Conservation (phyloP, 2,888 invertebrate species). For the Flexamia atlantica region DNA sequence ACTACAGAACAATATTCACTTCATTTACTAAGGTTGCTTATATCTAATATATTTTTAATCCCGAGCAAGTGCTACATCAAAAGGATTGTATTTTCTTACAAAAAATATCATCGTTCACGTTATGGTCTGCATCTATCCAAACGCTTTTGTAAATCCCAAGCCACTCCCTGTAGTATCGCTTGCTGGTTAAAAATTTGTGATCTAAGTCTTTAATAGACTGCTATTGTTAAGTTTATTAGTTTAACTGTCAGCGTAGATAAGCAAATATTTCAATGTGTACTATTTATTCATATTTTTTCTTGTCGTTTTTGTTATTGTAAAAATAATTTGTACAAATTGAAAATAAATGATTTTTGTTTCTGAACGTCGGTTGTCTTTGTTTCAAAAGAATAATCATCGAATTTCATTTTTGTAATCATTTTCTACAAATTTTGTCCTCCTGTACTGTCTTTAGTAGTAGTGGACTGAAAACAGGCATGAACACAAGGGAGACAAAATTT, state of each 20-base stretch:
- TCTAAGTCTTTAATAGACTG: background rate
- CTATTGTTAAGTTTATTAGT: background rate
- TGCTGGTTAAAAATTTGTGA: background rate
- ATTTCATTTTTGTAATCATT: too few relatives aligned
- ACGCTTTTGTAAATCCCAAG: background rate
- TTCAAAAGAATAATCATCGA: too few relatives aligned
- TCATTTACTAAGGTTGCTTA: too few relatives aligned
- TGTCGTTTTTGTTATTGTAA: background rate
- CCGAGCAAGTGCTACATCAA: background rate
- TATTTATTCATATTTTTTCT: background rate
- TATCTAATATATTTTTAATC: too few relatives aligned
- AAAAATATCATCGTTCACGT: background rate
- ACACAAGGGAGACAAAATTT: too few relatives aligned
- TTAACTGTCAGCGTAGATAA: background rate
- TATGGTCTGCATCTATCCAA: background rate
- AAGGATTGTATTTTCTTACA: slow-evolving; percentile 3
- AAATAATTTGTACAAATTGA: slow-evolving; percentile 14
- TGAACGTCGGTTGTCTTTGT: too few relatives aligned
- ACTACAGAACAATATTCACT: too few relatives aligned
- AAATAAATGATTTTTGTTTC: slow-evolving; percentile 6
- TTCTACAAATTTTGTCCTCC: too few relatives aligned
- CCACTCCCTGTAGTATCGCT: background rate
- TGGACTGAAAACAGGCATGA: too few relatives aligned
- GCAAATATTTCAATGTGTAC: background rate
- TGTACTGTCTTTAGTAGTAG: too few relatives aligned